Base-by-base conservation (phyloP, 2,888 invertebrate genomes). In the Synanthedon myopaeformis region DNA sequence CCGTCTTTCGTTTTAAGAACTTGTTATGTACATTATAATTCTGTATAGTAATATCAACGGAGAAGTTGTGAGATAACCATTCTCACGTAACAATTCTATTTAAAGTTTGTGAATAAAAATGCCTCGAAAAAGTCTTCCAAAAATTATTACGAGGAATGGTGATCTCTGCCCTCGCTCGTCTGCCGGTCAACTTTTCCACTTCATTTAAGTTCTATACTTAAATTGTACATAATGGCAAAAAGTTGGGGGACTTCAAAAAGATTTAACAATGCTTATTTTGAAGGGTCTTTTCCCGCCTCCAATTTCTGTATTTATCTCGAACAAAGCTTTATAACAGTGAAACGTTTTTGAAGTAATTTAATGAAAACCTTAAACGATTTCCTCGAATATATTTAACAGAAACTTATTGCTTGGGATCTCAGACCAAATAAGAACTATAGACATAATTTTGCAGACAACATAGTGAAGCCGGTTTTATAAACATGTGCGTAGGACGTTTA, bases 201-300 rank as follows among this genome's bases (percentile, higher is more conserved):
- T 86, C 83, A 85, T 85, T 86, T 84, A 84, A 85, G 82, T 86
- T 85, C 76, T 76, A 73, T 79, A 75, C 82, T 85, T 82, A 84
- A 82, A 82, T 79, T 77, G 79, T 79, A 79, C 79, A 74, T 80
- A 82, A 86, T 81, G 81, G 78, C 74, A 69, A 70, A 81, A 85
- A 84, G 81, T 86, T 84, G 65, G 52, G 74, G 61, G 69, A 78
- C 76, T 81, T 79, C 73, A 76, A 77, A 77, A 85, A 85, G 84
- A 84, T 84, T 84, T 85, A 84, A 85, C 85, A 85, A 84, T 82
- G 81, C 81, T 82, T 81, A 80, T 83, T 84, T 80, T 75, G 78
- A 79, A 76, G 76, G 80, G 78, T 70, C 74, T 61, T 67, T 69
- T 71, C 67, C 69, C 61, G 70, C 69, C 70, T 70, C 66, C 64